Conservation (phyloP, 2,797 vertebrate species). For the Peromyscus aztecus region DNA sequence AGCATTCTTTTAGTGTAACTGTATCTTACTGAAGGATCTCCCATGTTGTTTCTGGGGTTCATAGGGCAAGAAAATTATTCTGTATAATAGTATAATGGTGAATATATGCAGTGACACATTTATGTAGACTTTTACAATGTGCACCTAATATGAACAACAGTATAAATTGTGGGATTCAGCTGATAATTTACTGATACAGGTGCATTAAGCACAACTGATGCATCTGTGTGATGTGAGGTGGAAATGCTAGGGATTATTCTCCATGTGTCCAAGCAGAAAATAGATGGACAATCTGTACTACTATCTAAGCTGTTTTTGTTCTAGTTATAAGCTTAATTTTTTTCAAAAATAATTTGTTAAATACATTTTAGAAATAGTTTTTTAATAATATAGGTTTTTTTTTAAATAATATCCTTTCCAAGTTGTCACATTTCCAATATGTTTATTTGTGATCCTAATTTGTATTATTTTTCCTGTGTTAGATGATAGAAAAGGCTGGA, state of each 20-base stretch:
- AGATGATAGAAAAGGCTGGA: background rate
- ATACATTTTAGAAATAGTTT: background rate
- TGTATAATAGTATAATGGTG: background rate
- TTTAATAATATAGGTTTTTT: background rate
- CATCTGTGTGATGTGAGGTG: background rate
- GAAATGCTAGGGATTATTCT: background rate
- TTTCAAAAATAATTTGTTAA: background rate
- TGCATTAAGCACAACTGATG: background rate
- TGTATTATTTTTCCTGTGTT: background rate
- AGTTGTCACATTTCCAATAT: background rate
- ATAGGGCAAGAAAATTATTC: background rate
- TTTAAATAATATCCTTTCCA: accelerated
- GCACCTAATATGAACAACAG: background rate
- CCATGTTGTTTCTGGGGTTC: background rate
- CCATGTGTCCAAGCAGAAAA: accelerated
- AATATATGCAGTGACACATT: background rate
- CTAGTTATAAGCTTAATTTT: background rate
- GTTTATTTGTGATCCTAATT: background rate
- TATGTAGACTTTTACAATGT: background rate
- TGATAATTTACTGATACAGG: too few relatives aligned
- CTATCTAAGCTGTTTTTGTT: background rate
- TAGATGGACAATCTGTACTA: too few relatives aligned
- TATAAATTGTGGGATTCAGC: background rate
- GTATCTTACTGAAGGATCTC: background rate
- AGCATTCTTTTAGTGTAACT: background rate